Evolutionary conservation across 2,888 invertebrate species (phyloP), one percentile per base, ranked within the genome.

Genomic region (Petrolisthes cinctipes): DNA sequence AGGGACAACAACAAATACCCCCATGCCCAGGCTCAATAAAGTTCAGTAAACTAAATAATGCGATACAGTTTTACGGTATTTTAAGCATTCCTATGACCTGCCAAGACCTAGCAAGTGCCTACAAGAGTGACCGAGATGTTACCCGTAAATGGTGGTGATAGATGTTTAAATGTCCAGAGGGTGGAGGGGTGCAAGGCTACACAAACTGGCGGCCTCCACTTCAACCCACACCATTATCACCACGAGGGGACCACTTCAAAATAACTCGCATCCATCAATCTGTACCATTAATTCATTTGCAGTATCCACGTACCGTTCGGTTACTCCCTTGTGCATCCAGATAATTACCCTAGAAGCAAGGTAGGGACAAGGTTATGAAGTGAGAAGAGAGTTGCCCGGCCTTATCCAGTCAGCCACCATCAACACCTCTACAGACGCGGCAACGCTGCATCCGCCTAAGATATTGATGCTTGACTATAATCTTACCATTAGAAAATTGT

Each of bases 361-460:
- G 61, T 17, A 23, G 11, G 61, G 57, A 23, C 23, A n/a, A 81
- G 61, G 23, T n/a, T 17, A n/a, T 17, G 57, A 11, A 37, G 20
- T 53, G 78, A 11, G 9, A 17, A 37, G 51, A 6, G 78, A 82
- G 75, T 17, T 56, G n/a, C 66, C 86, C 71, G 81, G 66, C 81
- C 86, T 57, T 75, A 51, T 71, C 73, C 57, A 75, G 75, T 75
- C 82, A 23, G 11, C 75, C 86, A 66, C 82, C 75, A 20, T 81
- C 71, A 86, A 81, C 23, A 71, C 73, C 56, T 37, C 57, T 66
- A 66, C 54, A 85, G 82, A 86, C 54, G 81, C 86, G 82, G 86
- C 86, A 86, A 76, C 86, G 82, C 76, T 86, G 86, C 82, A 75
- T 86, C 76, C 82, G 76, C 85, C 76, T 82, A 61, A 56, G 23